These are phyloP conservation scores for Stomatorhinus ivindoensis DNA, from an alignment of 2,113 vertebrate species.

Conservation along the genomic window DNA sequence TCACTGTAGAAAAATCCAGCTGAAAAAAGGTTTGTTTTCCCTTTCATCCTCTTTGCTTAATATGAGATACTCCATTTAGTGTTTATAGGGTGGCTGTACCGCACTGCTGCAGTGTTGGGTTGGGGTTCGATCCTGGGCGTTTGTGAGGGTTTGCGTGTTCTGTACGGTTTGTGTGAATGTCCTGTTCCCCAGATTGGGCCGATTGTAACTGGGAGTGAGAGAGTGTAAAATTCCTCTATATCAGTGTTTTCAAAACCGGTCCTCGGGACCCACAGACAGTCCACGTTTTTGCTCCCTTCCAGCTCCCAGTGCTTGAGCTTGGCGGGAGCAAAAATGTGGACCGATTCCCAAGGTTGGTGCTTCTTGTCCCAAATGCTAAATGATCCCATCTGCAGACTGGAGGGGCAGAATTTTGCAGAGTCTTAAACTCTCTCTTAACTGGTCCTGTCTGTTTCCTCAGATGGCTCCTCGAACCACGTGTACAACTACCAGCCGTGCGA, in stretches of 20 bases:
- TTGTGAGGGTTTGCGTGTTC: not conserved
- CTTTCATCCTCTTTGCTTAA: not conserved
- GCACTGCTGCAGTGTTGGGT: not conserved
- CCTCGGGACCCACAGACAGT: not conserved
- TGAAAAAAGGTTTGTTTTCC: slow-evolving; percentile 86
- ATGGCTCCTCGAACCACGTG: slow-evolving; percentile 96
- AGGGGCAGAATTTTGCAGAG: not conserved
- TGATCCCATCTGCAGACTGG: not conserved
- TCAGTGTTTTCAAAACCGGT: not conserved
- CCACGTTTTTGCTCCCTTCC: not conserved
- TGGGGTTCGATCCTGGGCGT: not conserved
- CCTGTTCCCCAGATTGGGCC: not conserved
- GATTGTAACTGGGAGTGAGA: not conserved
- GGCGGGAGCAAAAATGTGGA: not conserved
- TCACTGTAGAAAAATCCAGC: slow-evolving; percentile 96
- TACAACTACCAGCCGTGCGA: slow-evolving; percentile 99
- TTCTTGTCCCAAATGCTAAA: not conserved
- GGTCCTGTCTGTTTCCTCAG: slow-evolving; percentile 42
- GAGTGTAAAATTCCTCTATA: not conserved
- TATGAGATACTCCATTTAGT: not conserved
- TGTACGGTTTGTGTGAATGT: not conserved
- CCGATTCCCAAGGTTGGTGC: not conserved
- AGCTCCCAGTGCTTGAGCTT: not conserved
- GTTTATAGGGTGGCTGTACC: not conserved
- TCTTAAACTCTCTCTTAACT: not conserved